Evolutionary conservation across 2,113 vertebrate genomes (phyloP).

Genomic region (Piaya cayana): DNA sequence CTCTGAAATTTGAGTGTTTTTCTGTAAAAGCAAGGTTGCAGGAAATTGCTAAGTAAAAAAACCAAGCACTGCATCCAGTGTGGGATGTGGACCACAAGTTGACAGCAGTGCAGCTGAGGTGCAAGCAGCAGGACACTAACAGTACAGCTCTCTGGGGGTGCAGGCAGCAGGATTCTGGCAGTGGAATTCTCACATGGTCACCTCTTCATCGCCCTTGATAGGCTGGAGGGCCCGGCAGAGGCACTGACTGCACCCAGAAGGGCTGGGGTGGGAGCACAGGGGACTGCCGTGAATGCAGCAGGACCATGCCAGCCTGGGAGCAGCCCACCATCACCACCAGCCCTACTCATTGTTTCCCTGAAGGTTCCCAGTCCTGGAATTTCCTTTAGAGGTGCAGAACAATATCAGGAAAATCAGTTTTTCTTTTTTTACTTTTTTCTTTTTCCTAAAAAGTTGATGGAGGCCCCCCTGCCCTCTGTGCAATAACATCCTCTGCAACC

Average conservation of each 20-base stretch:
- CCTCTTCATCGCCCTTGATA: background rate
- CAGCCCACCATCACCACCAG: background rate
- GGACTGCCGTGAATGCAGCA: background rate
- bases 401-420: background rate
- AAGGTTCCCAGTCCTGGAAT: background rate
- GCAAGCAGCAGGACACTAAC: no score
- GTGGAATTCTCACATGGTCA: background rate
- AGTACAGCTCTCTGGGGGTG: no score
- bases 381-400: slow-evolving; percentile 31
- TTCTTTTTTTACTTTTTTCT: background rate
- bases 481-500: background rate
- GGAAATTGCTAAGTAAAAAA: background rate
- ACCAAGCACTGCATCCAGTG: background rate
- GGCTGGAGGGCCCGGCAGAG: background rate
- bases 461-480: background rate
- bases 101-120: no score
- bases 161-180: no score
- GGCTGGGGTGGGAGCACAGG: background rate
- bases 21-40: background rate
- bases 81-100: background rate
- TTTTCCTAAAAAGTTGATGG: background rate
- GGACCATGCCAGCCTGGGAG: background rate
- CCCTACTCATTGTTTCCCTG: slow-evolving; percentile 1
- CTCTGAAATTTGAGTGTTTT: background rate
- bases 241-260: background rate